Evolutionary conservation across 2,888 invertebrate species (phyloP), one percentile per base, ranked within the genome.

Genomic region (Drosophila picticornis): DNA sequence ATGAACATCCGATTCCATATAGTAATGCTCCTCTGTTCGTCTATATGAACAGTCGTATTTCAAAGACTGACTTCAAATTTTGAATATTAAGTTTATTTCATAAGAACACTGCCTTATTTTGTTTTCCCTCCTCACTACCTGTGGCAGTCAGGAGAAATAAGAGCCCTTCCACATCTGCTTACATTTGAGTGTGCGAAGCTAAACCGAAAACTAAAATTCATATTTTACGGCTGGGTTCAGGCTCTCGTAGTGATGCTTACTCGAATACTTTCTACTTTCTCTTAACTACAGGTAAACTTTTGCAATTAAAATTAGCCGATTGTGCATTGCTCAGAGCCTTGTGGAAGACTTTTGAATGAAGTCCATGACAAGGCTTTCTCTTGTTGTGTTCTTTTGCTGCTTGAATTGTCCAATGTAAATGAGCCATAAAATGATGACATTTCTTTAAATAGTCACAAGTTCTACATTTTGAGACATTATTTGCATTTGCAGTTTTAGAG

Each of bases 361-460:
- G 13, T 22, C 22, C 13, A 4, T 22, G 7, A 0, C 43, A 46
- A 22, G 13, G 4, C 1, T 7, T 22, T 22, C 2, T 22, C 22
- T 46, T 22, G 22, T 22, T 22, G 43, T 11, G 7, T 46, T 46
- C 2, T 40, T 11, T 40, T 40, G 10, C 10, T 5, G 22, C 22
- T 13, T 22, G 7, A 46, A 22, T 22, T 22, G 46, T 13, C 13
- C 13, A 46, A 46, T 7, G 7, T 25, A 46, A 46, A 46, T 40
- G n/a, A 10, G 40, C 10, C 40, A n/a, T n/a, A 40, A 40, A n/a
- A 40, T 46, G 7, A 46, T 27, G 19, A 19, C 34, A 66, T 77
- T 63, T 60, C 40, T 16, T 60, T 40, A 57, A 72, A 60, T 38
- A 32, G 52, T 32, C 27, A 22, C 58, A 66, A 66, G 59, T 72